These are phyloP conservation scores for Coenobita brevimanus DNA, from an alignment of 1,140 invertebrate genomes.

Conservation along the genomic window DNA sequence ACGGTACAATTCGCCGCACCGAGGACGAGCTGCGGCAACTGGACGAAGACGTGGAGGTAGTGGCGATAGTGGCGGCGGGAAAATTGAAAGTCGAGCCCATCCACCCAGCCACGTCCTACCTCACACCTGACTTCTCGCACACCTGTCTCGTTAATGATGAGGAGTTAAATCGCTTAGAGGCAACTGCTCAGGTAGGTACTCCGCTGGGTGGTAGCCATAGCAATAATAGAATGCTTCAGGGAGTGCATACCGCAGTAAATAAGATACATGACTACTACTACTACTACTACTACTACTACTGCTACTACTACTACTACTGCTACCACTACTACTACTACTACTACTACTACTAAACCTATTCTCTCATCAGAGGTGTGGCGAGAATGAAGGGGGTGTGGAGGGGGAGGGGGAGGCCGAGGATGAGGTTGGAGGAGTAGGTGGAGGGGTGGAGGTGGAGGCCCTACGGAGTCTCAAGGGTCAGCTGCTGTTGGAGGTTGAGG, in stretches of 20 bases:
- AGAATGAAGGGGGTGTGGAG: neutral
- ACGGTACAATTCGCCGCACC: too few relatives aligned
- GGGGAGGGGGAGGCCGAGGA: conserved; percentile 25
- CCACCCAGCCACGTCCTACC: neutral
- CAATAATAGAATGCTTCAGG: too few relatives aligned
- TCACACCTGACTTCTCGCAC: too few relatives aligned
- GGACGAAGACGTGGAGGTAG: neutral
- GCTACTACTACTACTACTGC: neutral
- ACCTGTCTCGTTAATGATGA: too few relatives aligned
- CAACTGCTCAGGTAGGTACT: too few relatives aligned
- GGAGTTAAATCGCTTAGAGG: too few relatives aligned
- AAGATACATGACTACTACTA: neutral
- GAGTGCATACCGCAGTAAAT: too few relatives aligned
- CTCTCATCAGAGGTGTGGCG: conserved; percentile 13
- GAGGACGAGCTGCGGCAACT: too few relatives aligned
- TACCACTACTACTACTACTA: neutral
- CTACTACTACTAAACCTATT: neutral
- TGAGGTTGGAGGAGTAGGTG: conserved; percentile 29
- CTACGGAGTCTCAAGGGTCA: conserved; percentile 31
- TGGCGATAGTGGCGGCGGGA: neutral
- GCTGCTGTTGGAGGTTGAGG: conserved; percentile 34
- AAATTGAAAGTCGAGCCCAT: neutral
- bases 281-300: neutral
- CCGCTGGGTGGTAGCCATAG: too few relatives aligned
- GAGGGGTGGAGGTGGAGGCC: conserved; percentile 34